Base-by-base conservation (phyloP, 2,113 vertebrate genomes). In the Notothenia coriiceps region DNA sequence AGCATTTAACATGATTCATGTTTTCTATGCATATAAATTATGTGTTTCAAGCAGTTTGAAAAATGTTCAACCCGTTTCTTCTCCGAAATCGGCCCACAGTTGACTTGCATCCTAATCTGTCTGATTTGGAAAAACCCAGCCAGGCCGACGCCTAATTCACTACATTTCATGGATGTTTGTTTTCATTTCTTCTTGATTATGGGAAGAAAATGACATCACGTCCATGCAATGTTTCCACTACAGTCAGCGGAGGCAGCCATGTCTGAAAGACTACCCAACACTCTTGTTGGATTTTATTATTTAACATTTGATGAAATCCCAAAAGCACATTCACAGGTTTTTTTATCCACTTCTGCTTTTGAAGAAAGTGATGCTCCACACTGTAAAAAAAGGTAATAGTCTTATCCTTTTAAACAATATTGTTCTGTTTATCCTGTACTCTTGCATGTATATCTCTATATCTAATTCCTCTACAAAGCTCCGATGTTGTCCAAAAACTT, bases 111-210 rank as follows among this genome's bases (percentile, higher is more conserved):
- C 49, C 57, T 74, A 35, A 75, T 82, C 18, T 22, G 13, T n/a
- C 25, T 40, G 55, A 74, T 74, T 18, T 18, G 46, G 33, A 33
- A 61, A 65, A 33, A 55, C 49, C n/a, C 29, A 70, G 54, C 63
- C 0, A 0, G 17, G 46, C 66, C 6, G 8, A 55, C 46, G 54
- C 56, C 51, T 57, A 25, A 67, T 68, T 74, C 10, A 29, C 12
- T 14, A 5, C 18, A 11, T 12, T n/a, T 15, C 40, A 61, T 0
- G 59, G 60, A 18, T 49, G 15, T 22, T 72, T 47, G 3, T 65
- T 77, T 64, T 69, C 49, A 68, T 73, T 77, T 69, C 46, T 59
- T 70, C 62, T 22, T 55, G 62, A 76, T 57, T 52, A 77, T 60
- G 20, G 50, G 1, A 46, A 50, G 72, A 51, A 70, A 57, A 64